Evolutionary conservation across 2,113 vertebrate species (phyloP).

Genomic region (Mobula birostris): DNA sequence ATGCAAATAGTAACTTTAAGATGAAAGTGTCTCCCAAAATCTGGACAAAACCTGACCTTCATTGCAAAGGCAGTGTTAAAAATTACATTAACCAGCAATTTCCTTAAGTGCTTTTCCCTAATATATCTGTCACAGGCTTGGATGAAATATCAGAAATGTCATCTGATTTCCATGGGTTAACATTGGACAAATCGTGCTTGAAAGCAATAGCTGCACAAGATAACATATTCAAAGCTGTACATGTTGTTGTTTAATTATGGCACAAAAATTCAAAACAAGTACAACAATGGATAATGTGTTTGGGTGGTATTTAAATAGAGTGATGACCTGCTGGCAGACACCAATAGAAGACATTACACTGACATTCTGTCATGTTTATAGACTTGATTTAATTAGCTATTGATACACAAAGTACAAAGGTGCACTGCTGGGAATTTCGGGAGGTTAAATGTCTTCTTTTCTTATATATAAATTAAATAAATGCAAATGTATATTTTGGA

Average conservation of each 20-base stretch:
- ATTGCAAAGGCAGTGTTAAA: background rate
- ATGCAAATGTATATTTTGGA: background rate
- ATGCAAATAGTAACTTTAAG: too few relatives aligned
- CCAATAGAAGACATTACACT: constrained; percentile 20
- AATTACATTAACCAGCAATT: background rate
- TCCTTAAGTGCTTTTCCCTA: background rate
- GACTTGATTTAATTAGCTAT: constrained; percentile 32
- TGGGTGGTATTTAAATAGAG: background rate
- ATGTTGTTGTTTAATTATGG: background rate
- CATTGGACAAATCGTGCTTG: background rate
- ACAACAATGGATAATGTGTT: background rate
- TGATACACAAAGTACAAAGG: background rate
- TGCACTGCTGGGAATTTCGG: background rate
- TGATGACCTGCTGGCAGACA: background rate
- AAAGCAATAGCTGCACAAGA: background rate
- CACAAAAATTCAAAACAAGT: background rate
- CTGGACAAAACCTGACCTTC: background rate
- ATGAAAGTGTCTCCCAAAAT: background rate
- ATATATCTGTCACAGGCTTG: background rate
- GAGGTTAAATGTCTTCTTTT: background rate
- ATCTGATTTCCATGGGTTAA: background rate
- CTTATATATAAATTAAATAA: constrained; percentile 11
- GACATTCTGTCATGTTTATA: constrained; percentile 17
- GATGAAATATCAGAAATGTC: background rate
- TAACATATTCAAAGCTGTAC: background rate